phyloP scores from a whole-genome alignment of 2,888 invertebrate genomes.

The Xanthia icteritia region DNA sequence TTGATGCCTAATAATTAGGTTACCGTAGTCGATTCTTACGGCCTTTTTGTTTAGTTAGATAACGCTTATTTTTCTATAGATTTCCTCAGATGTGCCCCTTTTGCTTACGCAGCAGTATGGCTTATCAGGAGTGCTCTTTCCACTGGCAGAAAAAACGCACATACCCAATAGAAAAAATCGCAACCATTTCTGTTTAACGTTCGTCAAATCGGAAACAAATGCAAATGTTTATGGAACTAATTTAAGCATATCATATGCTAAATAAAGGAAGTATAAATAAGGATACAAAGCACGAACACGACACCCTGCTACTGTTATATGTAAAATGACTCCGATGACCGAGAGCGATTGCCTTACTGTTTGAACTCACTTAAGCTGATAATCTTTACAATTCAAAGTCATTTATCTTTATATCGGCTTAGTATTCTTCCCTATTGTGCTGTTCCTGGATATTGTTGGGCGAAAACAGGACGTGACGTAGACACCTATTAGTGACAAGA shows the following conservation, averaged over 20 bases:
- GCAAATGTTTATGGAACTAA: conserved; percentile 10
- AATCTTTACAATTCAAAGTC: conserved; percentile 41
- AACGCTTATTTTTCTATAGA: not conserved
- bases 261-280: conserved; percentile 19
- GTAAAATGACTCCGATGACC: conserved; percentile 39
- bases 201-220: conserved; percentile 8
- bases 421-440: conserved; percentile 46
- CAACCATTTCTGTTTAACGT: not conserved
- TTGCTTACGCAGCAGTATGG: not conserved
- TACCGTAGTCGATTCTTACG: too few relatives aligned
- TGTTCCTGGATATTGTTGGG: conserved; percentile 14
- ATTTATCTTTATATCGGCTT: conserved; percentile 40
- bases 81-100: not conserved
- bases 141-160: not conserved
- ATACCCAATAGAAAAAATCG: not conserved
- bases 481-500: not conserved
- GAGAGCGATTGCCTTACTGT: conserved; percentile 30
- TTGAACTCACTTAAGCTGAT: conserved; percentile 31
- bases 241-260: not conserved
- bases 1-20: too few relatives aligned
- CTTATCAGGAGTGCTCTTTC: not conserved
- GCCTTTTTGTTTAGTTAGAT: not conserved
- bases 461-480: conserved; percentile 53
- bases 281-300: conserved; percentile 1
- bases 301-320: not conserved